A percentile compares a stretch with the other conserved stretches of the same genome.
phyloP scores from a whole-genome alignment of 2,113 vertebrate species.

The Onychostoma macrolepis region DNA sequence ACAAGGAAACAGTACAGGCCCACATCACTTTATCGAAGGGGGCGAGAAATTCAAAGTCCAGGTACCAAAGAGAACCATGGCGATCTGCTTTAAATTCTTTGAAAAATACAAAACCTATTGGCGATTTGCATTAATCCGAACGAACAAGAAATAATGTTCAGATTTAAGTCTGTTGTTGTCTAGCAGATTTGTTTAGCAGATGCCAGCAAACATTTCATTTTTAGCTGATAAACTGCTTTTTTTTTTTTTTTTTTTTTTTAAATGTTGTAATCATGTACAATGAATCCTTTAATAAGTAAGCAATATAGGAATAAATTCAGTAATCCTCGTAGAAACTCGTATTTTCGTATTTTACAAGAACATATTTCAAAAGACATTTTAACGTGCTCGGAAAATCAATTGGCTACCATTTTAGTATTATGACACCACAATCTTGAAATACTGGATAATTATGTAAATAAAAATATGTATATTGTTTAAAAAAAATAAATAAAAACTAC shows the following conservation, averaged over 20 bases:
- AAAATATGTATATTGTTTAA: neutral
- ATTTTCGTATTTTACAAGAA: neutral
- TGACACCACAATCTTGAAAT: neutral
- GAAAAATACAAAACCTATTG: neutral
- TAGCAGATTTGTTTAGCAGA: neutral
- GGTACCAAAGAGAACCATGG: neutral
- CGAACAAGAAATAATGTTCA: neutral
- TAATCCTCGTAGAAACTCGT: neutral
- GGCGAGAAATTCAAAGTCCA: slow-evolving; percentile 1
- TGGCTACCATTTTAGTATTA: neutral
- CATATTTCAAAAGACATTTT: neutral
- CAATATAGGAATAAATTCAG: neutral
- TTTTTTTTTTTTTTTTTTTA: neutral
- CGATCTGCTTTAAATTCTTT: neutral
- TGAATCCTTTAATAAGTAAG: neutral
- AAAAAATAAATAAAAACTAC: neutral
- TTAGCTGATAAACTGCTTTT: too few species aligned
- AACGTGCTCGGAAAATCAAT: neutral
- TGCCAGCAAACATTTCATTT: neutral
- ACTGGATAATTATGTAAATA: neutral
- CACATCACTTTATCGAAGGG: slow-evolving; percentile 6
- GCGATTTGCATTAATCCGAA: neutral
- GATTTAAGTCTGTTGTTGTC: neutral
- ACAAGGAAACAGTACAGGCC: slow-evolving; percentile 27
- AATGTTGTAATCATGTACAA: neutral